Evolutionary conservation across 2,797 vertebrate genomes (phyloP), one percentile per base, ranked within the genome.

Genomic region (Dryobates pubescens): DNA sequence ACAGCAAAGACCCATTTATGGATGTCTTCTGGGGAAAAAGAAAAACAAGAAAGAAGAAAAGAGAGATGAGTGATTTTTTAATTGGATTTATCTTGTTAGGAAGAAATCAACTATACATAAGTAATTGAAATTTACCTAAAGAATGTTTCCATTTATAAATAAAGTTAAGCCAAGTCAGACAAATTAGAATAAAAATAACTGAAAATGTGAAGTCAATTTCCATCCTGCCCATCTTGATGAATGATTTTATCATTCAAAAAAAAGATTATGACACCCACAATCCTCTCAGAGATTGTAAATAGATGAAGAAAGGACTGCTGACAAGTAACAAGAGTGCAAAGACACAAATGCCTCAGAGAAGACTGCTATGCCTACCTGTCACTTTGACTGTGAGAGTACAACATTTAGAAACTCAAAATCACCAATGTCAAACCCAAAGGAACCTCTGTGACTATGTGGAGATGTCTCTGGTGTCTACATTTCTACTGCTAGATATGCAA

Each of bases 1-100:
- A 78, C 88, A 96, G 92, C 54, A 89, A 95, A 81, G 38, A 20
- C 56, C 69, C 70, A 36, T 75, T 94, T 93, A 89, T 82, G 63
- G 54, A 80, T 92, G 41, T 92, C 41, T 94, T 41, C 23, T 93
- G 63, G 34, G 83, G 75, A 87, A 78, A 85, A 34, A 26, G 23
- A 90, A 74, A 81, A 43, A 51, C 13, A 18, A 23, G 5, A 24
- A 51, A 49, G 12, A 24, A 49, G 36, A 27, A 29, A 23, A 59
- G 8, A 70, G 9, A 94, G 47, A 63, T 51, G 58, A 78, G 70
- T 17, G 11, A 54, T 82, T 93, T 93, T 90, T 47, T 82, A 91
- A 93, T 79, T 74, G 19, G 49, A 86, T 92, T 90, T 54, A 36
- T 91, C 51, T 68, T 83, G 32, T 56, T 53, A 62, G 22, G 20